Evolutionary conservation across 2,797 vertebrate genomes (phyloP).

Genomic region (Dicrostonyx torquatus): DNA sequence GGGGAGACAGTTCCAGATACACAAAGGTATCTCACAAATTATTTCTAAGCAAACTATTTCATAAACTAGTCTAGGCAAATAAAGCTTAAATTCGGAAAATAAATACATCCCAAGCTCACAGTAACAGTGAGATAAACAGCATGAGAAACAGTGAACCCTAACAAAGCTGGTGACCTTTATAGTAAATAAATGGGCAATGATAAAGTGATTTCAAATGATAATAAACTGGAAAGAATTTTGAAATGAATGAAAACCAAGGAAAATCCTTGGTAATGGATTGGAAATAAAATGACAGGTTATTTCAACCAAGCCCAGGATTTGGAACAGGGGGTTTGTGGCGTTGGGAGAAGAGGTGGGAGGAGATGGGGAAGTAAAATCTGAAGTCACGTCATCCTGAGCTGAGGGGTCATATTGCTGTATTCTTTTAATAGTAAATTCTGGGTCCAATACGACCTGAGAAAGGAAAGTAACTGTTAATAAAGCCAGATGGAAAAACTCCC

Average conservation of each 20-base stretch:
- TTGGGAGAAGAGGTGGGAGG: not conserved
- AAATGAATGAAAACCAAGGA: not conserved
- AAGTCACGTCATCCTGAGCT: not conserved
- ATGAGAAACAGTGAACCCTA: not conserved
- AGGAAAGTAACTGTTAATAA: not conserved
- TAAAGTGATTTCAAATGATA: not conserved
- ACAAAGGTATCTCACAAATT: not conserved
- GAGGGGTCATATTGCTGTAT: not conserved
- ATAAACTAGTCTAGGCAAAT: not conserved
- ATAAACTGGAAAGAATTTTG: not conserved
- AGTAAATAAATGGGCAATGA: slow-evolving; percentile 4
- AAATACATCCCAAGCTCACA: not conserved
- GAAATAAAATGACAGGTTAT: slow-evolving; percentile 15
- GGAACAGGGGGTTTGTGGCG: not conserved
- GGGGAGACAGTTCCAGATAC: slow-evolving; percentile 2
- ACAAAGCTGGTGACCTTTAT: not conserved
- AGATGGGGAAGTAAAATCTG: not conserved
- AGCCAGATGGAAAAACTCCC: not conserved
- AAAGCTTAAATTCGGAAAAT: slow-evolving; percentile 2
- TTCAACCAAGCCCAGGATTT: not conserved
- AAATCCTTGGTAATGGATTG: not conserved
- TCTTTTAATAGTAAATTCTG: not conserved
- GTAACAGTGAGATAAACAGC: not conserved
- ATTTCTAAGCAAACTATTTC: not conserved
- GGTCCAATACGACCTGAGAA: not conserved